Percentiles rank a stretch among this genome's conserved stretches.
Evolutionary conservation across 2,888 invertebrate species (phyloP).

Genomic region (Platycnemis pennipes): DNA sequence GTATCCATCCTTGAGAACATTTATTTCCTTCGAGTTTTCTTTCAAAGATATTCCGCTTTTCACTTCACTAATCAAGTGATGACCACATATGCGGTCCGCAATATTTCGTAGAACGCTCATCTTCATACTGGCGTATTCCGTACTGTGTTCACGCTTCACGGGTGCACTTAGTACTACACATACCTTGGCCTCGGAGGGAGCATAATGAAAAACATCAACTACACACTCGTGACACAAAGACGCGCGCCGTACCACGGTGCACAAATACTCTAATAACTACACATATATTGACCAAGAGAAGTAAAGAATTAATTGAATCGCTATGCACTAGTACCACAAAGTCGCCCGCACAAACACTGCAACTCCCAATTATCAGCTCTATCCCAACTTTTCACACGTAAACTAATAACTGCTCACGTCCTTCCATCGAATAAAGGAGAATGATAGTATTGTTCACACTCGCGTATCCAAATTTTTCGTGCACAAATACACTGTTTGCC

Average conservation of each 20-base stretch:
- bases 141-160: not conserved
- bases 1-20: not conserved
- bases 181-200: too few species aligned
- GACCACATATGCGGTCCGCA: not conserved
- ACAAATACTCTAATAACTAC: not conserved
- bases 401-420: not conserved
- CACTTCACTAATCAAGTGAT: not conserved
- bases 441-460: too few species aligned
- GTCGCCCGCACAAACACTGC: not conserved
- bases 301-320: not conserved
- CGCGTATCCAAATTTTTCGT: too few species aligned
- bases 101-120: not conserved
- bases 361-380: not conserved
- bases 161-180: not conserved
- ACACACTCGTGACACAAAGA: too few species aligned
- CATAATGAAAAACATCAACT: too few species aligned
- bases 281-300: not conserved
- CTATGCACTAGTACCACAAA: too few species aligned
- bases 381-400: not conserved
- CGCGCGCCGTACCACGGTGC: too few species aligned
- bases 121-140: not conserved
- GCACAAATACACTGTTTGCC: too few species aligned
- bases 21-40: not conserved
- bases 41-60: not conserved
- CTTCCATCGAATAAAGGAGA: not conserved